A percentile compares a stretch with the other conserved stretches of the same genome.
Conservation (phyloP, 2,797 vertebrate species). For the Lophotriccus pileatus region DNA sequence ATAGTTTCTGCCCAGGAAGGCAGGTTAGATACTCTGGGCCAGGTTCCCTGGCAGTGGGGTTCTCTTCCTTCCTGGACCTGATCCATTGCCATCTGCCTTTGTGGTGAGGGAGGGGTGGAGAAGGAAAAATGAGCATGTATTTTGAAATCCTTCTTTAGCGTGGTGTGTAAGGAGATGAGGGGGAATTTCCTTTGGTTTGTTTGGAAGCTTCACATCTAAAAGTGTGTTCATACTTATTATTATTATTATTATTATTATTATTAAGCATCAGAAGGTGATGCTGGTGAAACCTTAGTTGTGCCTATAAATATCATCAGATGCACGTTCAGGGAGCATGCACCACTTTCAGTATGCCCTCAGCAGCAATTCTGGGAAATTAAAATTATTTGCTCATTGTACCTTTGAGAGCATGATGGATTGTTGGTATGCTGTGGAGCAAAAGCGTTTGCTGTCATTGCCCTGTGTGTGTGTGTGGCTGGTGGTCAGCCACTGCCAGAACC, state of each 20-base stretch:
- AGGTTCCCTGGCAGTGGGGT: neutral
- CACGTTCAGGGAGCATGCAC: neutral
- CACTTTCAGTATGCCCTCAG: neutral
- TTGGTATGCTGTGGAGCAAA: neutral
- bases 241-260: neutral
- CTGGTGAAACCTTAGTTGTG: neutral
- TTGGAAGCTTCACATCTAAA: neutral
- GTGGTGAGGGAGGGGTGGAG: neutral
- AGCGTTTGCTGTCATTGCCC: neutral
- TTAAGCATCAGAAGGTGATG: neutral
- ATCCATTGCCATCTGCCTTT: neutral
- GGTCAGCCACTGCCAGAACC: neutral
- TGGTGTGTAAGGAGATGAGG: neutral
- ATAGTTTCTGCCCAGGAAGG: neutral
- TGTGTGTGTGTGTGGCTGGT: neutral
- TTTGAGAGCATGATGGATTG: neutral
- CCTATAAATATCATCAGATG: neutral
- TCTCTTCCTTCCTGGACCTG: neutral
- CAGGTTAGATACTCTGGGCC: neutral
- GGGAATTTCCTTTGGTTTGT: neutral
- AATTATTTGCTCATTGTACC: neutral
- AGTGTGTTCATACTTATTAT: neutral
- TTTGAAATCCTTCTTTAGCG: neutral
- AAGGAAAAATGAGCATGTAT: rapidly evolving
- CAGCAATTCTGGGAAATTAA: neutral